Conservation (phyloP, 1,140 invertebrate genomes). For the Drosophila ficusphila region DNA sequence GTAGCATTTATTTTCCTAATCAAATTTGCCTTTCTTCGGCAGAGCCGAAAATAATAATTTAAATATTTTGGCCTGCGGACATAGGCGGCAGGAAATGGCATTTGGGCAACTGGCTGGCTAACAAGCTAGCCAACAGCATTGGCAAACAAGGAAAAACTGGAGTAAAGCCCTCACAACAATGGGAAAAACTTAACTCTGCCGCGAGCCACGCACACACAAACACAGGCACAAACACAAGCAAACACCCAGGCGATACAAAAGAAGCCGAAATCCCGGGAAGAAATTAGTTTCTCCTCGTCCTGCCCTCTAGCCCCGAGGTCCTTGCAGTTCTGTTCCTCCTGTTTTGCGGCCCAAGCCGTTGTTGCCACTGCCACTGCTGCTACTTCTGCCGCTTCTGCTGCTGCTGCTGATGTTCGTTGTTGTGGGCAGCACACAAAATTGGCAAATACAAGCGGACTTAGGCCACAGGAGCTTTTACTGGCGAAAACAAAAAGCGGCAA, state of each 20-base stretch:
- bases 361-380: neutral
- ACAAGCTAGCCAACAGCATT: conserved; percentile 55
- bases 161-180: conserved; percentile 52
- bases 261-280: conserved; percentile 61
- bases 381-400: conserved; percentile 10
- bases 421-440: conserved; percentile 51
- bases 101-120: conserved; percentile 67
- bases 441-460: conserved; percentile 46
- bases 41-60: conserved; percentile 71
- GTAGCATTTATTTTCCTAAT: conserved; percentile 69
- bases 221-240: conserved; percentile 4
- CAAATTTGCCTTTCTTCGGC: conserved; percentile 68
- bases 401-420: conserved; percentile 27
- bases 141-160: conserved; percentile 53
- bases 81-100: conserved; percentile 67
- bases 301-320: conserved; percentile 28
- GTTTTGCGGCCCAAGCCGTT: conserved; percentile 2
- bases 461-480: conserved; percentile 11
- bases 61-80: conserved; percentile 57
- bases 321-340: conserved; percentile 32
- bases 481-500: conserved; percentile 42
- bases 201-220: conserved; percentile 60
- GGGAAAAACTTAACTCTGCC: conserved; percentile 72
- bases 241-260: conserved; percentile 40
- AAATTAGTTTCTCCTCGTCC: conserved; percentile 69